Percentiles rank a stretch among this genome's conserved stretches.
Conservation (phyloP, 2,888 invertebrate genomes). For the Athetis lepigone region DNA sequence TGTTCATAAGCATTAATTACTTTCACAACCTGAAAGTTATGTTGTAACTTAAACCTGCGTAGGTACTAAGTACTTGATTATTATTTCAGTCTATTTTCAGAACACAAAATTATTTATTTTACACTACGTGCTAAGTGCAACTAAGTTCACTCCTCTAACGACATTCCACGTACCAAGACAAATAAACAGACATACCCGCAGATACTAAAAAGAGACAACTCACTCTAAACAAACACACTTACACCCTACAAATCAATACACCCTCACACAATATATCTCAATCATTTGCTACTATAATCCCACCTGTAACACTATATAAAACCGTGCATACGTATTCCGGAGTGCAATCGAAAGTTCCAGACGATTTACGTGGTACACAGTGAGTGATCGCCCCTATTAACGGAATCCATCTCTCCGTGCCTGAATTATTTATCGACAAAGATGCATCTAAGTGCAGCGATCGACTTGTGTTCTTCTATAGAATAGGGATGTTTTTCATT, state of each 20-base stretch:
- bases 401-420: slow-evolving; percentile 75
- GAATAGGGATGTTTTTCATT: slow-evolving; percentile 53
- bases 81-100: too few relatives aligned
- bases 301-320: slow-evolving; percentile 63
- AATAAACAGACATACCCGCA: neutral
- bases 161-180: neutral
- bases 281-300: slow-evolving; percentile 58
- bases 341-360: slow-evolving; percentile 82
- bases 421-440: slow-evolving; percentile 83
- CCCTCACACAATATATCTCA: slow-evolving; percentile 58
- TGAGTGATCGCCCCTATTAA: slow-evolving; percentile 84
- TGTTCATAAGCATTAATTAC: too few relatives aligned
- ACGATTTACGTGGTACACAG: slow-evolving; percentile 82
- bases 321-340: slow-evolving; percentile 64
- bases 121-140: neutral
- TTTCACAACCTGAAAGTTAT: too few relatives aligned
- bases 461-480: slow-evolving; percentile 45
- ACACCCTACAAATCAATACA: slow-evolving; percentile 28
- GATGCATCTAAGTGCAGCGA: slow-evolving; percentile 78
- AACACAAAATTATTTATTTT: too few relatives aligned
- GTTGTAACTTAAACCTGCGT: too few relatives aligned
- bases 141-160: neutral
- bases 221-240: slow-evolving; percentile 11
- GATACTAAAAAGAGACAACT: slow-evolving; percentile 9
- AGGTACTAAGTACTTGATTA: too few relatives aligned